Conservation (phyloP, 2,888 invertebrate species). For the Drosophila koepferae region DNA sequence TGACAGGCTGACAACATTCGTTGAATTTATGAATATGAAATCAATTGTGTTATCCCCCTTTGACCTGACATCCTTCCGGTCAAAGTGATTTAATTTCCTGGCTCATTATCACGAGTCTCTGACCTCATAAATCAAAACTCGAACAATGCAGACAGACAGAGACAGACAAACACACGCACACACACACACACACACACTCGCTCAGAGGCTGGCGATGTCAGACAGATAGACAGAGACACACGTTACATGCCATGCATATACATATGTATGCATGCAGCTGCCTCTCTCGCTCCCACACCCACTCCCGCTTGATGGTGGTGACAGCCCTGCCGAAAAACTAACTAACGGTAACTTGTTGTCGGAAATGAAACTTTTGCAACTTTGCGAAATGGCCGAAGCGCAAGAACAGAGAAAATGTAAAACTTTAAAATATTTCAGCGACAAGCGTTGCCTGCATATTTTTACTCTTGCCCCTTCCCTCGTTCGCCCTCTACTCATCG, state of each 20-base stretch:
- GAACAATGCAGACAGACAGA: conserved; percentile 61
- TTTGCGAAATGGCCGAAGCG: conserved; percentile 48
- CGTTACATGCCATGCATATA: conserved; percentile 70
- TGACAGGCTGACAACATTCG: conserved; percentile 71
- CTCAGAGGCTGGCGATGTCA: conserved; percentile 2
- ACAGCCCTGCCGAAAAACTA: conserved; percentile 74
- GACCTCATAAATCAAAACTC: conserved; percentile 80
- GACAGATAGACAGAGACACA: conserved; percentile 52
- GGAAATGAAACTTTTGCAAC: conserved; percentile 80
- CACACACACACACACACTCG: conserved; percentile 14
- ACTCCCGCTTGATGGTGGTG: conserved; percentile 47
- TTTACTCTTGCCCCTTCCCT: conserved; percentile 6
- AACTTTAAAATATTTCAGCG: conserved; percentile 76
- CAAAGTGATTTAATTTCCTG: conserved; percentile 83
- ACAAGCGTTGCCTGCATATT: conserved; percentile 58
- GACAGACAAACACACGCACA: conserved; percentile 20
- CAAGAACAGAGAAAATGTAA: conserved; percentile 34
- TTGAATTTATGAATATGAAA: conserved; percentile 81
- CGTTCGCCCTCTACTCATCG: neutral
- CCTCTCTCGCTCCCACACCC: conserved; percentile 10
- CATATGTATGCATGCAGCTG: conserved; percentile 40
- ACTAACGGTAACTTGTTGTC: conserved; percentile 81
- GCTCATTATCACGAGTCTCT: conserved; percentile 82
- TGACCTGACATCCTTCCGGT: conserved; percentile 82
- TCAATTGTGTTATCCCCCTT: conserved; percentile 81